phyloP scores from a whole-genome alignment of 2,797 vertebrate genomes.

The Arctocebus calabarensis region DNA sequence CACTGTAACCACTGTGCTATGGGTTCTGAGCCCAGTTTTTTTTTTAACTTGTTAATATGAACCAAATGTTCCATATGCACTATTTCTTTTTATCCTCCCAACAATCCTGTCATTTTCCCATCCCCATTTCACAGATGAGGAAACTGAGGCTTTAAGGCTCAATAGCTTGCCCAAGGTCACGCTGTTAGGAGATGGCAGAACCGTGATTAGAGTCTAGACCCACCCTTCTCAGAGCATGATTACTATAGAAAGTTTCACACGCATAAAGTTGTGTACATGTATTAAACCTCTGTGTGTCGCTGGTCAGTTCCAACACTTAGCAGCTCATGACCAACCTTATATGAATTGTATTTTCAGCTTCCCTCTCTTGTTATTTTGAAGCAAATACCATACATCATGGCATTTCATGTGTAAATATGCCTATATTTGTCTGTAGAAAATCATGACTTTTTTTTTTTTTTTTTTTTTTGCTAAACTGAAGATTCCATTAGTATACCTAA shows the following conservation, averaged over 20 bases:
- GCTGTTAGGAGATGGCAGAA: not conserved
- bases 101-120: not conserved
- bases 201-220: not conserved
- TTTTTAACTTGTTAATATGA: not conserved
- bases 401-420: not conserved
- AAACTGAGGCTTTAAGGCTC: not conserved
- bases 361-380: not conserved
- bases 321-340: not conserved
- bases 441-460: not conserved
- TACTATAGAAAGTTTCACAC: not conserved
- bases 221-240: not conserved
- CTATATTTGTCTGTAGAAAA: not conserved
- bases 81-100: not conserved
- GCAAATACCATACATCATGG: not conserved
- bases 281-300: not conserved
- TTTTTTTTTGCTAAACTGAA: not conserved
- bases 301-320: not conserved
- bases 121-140: not conserved
- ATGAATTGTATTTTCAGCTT: not conserved
- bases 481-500: not conserved
- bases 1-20: too few species aligned
- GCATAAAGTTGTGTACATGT: too few species aligned
- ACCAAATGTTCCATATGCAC: too few species aligned
- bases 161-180: not conserved
- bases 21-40: not conserved